These are phyloP conservation scores for Odontamblyopus rebecca DNA, from an alignment of 2,797 vertebrate genomes.

Conservation along the genomic window DNA sequence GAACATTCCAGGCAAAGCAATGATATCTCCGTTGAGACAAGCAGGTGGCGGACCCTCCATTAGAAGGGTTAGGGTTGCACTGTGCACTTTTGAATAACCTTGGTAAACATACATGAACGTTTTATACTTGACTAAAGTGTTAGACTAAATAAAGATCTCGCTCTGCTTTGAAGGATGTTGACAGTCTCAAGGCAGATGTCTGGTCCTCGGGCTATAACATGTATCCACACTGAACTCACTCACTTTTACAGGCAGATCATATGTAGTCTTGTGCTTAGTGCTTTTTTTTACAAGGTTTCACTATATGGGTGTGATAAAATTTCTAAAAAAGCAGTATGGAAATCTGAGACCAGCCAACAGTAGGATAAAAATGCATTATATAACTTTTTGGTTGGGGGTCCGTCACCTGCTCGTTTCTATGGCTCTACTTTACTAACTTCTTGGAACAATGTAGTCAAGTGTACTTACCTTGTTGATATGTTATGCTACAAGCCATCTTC, in stretches of 20 bases:
- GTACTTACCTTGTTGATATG: no score
- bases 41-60: no score
- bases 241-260: slow-evolving; percentile 1
- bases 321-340: neutral
- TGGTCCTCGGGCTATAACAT: slow-evolving; percentile 12
- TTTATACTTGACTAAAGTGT: no score
- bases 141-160: neutral
- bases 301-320: slow-evolving; percentile 17
- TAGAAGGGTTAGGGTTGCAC: no score
- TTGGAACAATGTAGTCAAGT: no score
- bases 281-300: slow-evolving; percentile 10
- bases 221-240: slow-evolving; percentile 24
- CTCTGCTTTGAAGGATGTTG: neutral
- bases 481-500: no score
- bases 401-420: no score
- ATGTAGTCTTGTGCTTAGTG: neutral
- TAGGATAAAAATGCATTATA: no score
- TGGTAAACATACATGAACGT: neutral
- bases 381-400: no score
- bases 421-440: no score
- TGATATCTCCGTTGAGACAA: no score
- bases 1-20: no score
- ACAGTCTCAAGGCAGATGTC: slow-evolving; percentile 21
- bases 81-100: neutral
- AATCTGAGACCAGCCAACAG: neutral